Evolutionary conservation across 37 sponge, comb jelly and placozoan genomes (phyloP), one percentile per base, ranked within the genome.

Genomic region (Bolinopsis microptera): DNA sequence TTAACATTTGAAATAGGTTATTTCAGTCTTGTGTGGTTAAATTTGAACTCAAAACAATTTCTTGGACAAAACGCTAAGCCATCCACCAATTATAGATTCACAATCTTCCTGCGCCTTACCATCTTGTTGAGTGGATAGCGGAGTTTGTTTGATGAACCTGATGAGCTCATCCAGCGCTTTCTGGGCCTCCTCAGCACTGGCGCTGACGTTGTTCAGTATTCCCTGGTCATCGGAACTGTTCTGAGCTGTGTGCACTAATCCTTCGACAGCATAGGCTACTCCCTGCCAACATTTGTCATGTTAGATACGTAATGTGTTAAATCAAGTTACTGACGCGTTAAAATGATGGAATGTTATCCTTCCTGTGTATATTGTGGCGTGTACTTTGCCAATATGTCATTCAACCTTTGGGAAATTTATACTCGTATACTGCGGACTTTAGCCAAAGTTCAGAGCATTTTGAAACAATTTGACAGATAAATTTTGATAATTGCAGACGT

Each of bases 151-250:
- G 90, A 86, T 86, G 67, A 86, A 86, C 67, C 36, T 33, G n/a
- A 86, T 86, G 30, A 86, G 90, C 26, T 86, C 90, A 38, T 86
- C 90, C 67, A 86, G 26, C 18, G 90, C 90, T 41, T 86, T 86
- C 90, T 86, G 90, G 26, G 90, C 90, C 3, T 86, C 90, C 90
- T 86, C 90, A 40, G 90, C 90, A 41, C 90, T 86, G 24, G 25
- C 26, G 61, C 90, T 86, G 3, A 86, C 90, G 39, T 86, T 86
- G 90, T 86, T 86, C 90, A 86, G 90, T 5, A 86, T 38, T 24
- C 36, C 35, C 67, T 38, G 90, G 67, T 86, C 90, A 5, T 86
- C 90, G 2, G 90, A 86, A 18, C 67, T 40, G 90, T 86, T 86
- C 67, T 86, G 90, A 8, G 90, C 90, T 3, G 90, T 86, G 41